Evolutionary conservation across 2,113 vertebrate species (phyloP).

Genomic region (Setophaga petechia): DNA sequence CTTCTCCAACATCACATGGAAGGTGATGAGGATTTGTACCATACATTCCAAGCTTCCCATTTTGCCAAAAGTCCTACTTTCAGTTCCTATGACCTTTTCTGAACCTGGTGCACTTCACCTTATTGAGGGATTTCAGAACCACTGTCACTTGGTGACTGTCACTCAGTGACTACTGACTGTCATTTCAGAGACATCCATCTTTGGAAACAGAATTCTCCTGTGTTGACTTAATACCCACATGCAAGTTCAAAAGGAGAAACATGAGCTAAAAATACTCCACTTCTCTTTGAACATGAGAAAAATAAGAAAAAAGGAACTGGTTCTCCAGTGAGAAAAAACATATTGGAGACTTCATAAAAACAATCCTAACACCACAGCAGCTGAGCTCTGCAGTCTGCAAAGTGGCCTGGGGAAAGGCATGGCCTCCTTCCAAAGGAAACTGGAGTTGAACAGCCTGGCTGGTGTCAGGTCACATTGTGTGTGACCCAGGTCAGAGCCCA

Average conservation of each 20-base stretch:
- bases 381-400: constrained; percentile 49
- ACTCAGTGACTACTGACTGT: background rate
- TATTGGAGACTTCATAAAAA: background rate
- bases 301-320: background rate
- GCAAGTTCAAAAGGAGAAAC: constrained; percentile 12
- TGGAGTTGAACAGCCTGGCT: background rate
- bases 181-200: background rate
- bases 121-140: background rate
- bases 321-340: background rate
- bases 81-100: background rate
- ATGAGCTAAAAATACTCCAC: constrained; percentile 27
- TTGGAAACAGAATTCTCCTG: background rate
- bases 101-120: background rate
- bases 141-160: background rate
- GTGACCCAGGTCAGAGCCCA: constrained; percentile 39
- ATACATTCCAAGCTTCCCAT: background rate
- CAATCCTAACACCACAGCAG: constrained; percentile 7
- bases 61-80: background rate
- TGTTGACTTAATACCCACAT: background rate
- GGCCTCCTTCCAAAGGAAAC: constrained; percentile 37
- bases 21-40: background rate
- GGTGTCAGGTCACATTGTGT: background rate
- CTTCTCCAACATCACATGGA: background rate
- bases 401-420: background rate
- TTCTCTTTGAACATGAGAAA: constrained; percentile 36